A percentile compares a stretch with the other conserved stretches of the same genome.
These are phyloP conservation scores for Clusia tigrina DNA, from an alignment of 2,888 invertebrate species.

Conservation along the genomic window DNA sequence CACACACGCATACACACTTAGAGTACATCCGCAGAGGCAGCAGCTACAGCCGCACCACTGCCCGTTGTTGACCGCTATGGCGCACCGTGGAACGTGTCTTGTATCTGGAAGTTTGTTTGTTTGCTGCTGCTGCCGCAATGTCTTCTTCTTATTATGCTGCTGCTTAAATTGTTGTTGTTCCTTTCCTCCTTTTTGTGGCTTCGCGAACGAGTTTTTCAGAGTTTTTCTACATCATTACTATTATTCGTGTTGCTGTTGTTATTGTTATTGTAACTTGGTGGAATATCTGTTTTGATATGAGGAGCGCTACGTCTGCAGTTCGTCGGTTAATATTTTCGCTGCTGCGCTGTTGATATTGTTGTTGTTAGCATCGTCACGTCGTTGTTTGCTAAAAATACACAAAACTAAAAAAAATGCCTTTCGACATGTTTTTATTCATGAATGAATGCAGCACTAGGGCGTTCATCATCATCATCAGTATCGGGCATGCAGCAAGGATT, in stretches of 20 bases:
- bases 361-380: conserved; percentile 12
- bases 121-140: conserved; percentile 6
- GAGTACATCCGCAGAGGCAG: too few relatives aligned
- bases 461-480: neutral
- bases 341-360: neutral
- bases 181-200: conserved; percentile 5
- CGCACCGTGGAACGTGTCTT: neutral
- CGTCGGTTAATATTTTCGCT: conserved; percentile 15
- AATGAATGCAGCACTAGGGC: conserved; percentile 1
- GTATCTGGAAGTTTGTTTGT: conserved; percentile 18
- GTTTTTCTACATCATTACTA: conserved; percentile 21
- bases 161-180: conserved; percentile 5
- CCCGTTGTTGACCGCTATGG: neutral
- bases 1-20: too few relatives aligned
- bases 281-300: conserved; percentile 52
- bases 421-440: conserved; percentile 10
- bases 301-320: conserved; percentile 10
- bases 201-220: conserved; percentile 11
- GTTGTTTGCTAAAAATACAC: conserved; percentile 20
- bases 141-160: conserved; percentile 4
- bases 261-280: conserved; percentile 34
- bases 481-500: neutral
- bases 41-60: neutral
- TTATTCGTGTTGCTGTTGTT: conserved; percentile 23
- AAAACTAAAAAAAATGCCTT: neutral